These are phyloP conservation scores for Dasypus novemcinctus DNA, from an alignment of 2,113 vertebrate species.

Conservation along the genomic window DNA sequence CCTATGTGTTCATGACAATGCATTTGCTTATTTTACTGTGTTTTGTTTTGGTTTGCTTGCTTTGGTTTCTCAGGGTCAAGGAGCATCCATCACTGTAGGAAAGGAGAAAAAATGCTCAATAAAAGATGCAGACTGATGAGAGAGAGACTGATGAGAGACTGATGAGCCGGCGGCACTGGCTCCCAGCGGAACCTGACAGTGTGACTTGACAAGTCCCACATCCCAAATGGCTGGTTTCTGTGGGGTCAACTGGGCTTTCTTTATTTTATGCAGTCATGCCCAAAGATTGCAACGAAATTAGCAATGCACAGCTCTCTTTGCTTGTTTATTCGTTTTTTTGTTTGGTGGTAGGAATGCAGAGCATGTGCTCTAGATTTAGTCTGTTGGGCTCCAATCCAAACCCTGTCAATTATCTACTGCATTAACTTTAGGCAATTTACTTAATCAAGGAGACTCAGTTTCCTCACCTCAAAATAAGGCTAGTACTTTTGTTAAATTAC, in stretches of 20 bases:
- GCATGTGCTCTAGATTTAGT: neutral
- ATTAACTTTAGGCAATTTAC: neutral
- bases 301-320: fast-evolving
- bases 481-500: neutral
- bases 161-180: fast-evolving
- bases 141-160: no score
- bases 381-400: neutral
- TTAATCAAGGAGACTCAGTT: neutral
- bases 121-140: neutral
- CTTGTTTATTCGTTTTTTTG: neutral
- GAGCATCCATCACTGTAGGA: neutral
- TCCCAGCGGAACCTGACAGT: fast-evolving
- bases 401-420: neutral
- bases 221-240: fast-evolving
- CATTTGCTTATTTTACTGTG: neutral
- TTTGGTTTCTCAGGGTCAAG: neutral
- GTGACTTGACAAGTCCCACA: no score
- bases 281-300: neutral
- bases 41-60: neutral
- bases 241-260: fast-evolving
- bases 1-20: neutral
- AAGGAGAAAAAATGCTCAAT: neutral
- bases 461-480: neutral
- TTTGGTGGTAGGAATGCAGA: neutral
- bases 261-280: neutral